phyloP scores from a whole-genome alignment of 2,797 vertebrate species.

The Dipus sagitta region DNA sequence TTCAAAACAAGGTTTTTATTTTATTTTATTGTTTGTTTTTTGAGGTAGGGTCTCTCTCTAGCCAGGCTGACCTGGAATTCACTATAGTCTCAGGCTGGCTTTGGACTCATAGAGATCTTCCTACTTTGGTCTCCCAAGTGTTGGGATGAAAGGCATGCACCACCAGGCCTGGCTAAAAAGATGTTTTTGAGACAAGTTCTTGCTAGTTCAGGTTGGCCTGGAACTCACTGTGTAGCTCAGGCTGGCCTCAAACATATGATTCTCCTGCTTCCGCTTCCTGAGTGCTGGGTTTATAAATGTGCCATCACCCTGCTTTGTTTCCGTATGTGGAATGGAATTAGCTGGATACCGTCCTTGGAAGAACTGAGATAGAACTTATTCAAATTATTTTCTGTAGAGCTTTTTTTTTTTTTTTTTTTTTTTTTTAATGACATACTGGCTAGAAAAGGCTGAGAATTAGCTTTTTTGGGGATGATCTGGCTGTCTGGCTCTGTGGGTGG shows the following conservation, averaged over 20 bases:
- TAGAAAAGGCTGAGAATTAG: background rate
- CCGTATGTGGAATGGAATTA: background rate
- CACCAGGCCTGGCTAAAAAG: background rate
- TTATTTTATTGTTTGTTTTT: background rate
- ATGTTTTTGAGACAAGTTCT: background rate
- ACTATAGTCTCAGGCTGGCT: too few relatives aligned
- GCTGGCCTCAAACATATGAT: background rate
- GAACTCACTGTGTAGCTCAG: background rate
- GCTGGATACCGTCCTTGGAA: background rate
- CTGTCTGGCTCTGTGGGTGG: background rate
- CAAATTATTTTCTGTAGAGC: background rate
- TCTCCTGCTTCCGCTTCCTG: background rate
- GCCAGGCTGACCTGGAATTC: too few relatives aligned
- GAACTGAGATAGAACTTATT: background rate
- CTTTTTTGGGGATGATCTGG: background rate
- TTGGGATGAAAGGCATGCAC: too few relatives aligned
- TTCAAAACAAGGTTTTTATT: background rate
- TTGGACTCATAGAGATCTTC: too few relatives aligned
- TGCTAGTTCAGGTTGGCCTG: background rate
- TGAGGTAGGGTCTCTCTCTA: background rate
- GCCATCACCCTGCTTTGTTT: background rate
- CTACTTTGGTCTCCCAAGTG: too few relatives aligned
- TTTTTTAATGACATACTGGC: background rate
- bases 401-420: background rate
- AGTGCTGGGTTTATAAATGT: background rate